A percentile compares a stretch with the other conserved stretches of the same genome.
These are phyloP conservation scores for Coturnix japonica DNA, from an alignment of 2,113 vertebrate species.

Conservation along the genomic window DNA sequence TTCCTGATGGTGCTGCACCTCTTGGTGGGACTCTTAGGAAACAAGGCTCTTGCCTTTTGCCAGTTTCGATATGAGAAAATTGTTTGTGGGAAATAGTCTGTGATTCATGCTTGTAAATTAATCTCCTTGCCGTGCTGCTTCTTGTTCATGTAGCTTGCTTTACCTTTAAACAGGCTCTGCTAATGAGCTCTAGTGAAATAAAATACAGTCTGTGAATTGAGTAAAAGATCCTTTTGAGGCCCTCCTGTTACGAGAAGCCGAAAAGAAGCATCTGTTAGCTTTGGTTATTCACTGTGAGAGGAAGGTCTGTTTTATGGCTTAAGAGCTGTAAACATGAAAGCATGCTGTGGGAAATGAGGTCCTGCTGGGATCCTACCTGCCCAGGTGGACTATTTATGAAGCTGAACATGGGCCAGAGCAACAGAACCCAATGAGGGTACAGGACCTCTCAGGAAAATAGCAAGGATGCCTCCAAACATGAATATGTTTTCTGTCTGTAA, in stretches of 20 bases:
- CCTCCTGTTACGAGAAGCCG: neutral
- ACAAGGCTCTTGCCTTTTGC: neutral
- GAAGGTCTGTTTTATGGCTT: neutral
- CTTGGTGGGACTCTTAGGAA: neutral
- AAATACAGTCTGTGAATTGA: neutral
- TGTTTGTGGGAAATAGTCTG: neutral
- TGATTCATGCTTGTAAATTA: constrained; percentile 1
- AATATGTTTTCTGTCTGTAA: neutral
- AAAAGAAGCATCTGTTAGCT: neutral
- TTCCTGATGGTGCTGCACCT: neutral
- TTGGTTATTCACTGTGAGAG: neutral
- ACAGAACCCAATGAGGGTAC: neutral
- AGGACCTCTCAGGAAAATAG: neutral
- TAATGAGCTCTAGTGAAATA: constrained; percentile 14
- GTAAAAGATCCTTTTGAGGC: neutral
- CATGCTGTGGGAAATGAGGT: neutral
- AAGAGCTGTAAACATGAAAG: neutral
- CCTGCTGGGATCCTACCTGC: neutral
- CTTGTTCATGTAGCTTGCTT: neutral
- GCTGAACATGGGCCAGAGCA: neutral
- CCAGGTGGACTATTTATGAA: neutral
- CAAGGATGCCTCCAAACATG: neutral
- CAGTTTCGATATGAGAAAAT: neutral
- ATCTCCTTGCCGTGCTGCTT: neutral
- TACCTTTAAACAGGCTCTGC: neutral